Evolutionary conservation across 2,888 invertebrate species (phyloP).

Genomic region (Pardosa pseudoannulata): DNA sequence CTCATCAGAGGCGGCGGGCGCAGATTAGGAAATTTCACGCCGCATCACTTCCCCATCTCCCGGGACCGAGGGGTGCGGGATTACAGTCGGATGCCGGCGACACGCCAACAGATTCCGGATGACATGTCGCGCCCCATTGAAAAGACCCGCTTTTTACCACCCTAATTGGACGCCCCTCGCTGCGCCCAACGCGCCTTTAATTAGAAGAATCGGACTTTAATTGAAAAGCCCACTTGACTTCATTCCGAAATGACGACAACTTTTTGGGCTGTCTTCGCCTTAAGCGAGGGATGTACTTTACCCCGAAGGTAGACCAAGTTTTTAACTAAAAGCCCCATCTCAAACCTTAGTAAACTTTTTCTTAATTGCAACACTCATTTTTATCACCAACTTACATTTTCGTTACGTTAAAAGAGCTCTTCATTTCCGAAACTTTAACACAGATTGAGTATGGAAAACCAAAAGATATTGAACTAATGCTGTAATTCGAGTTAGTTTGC

Average conservation of each 20-base stretch:
- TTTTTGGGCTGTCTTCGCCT: no score
- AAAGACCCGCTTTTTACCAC: neutral
- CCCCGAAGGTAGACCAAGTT: no score
- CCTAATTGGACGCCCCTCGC: neutral
- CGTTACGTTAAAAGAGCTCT: no score
- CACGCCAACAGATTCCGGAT: conserved; percentile 58
- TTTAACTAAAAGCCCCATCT: no score
- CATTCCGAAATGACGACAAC: neutral
- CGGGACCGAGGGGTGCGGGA: conserved; percentile 40
- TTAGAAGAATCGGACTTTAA: conserved; percentile 3
- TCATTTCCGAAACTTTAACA: no score
- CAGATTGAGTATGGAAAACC: no score
- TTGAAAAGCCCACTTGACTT: neutral
- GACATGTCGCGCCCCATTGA: conserved; percentile 67
- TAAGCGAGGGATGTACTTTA: no score
- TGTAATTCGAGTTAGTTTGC: no score
- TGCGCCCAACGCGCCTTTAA: neutral
- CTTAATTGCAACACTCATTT: no score
- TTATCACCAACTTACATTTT: no score
- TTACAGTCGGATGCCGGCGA: conserved; percentile 64
- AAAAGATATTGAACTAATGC: no score
- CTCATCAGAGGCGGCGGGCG: conserved; percentile 59
- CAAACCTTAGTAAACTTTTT: no score
- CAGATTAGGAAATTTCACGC: conserved; percentile 73
- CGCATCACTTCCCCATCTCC: conserved; percentile 59